Evolutionary conservation across 64 coral and sea anemone genomes (phyloP).

Genomic region (Actinia tenebrosa): DNA sequence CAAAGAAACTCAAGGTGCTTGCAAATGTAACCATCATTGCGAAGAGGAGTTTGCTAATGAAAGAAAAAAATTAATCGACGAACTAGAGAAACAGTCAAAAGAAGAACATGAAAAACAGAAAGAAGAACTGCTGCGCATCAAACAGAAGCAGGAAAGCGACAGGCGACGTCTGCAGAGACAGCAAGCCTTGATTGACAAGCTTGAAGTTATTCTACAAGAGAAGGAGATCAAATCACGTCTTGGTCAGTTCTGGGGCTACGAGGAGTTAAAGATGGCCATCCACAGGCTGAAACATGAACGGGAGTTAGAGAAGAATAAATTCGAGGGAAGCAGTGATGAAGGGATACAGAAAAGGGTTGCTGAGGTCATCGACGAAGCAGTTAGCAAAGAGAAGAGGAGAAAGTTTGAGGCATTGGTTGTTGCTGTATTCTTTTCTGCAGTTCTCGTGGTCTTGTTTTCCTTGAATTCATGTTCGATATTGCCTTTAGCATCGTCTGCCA

Average conservation of each 20-base stretch:
- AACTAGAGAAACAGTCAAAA: constrained; percentile 6
- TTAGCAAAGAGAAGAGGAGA: constrained; percentile 1
- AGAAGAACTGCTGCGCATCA: background rate
- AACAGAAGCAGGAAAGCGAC: constrained; percentile 23
- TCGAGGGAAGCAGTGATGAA: background rate
- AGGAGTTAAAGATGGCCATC: constrained; percentile 57
- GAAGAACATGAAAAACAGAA: constrained; percentile 17
- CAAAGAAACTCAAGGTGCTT: background rate
- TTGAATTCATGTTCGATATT: constrained; percentile 22
- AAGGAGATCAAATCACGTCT: constrained; percentile 31
- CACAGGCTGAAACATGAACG: constrained; percentile 48
- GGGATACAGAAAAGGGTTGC: background rate
- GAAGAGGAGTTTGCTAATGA: background rate
- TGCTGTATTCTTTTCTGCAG: background rate
- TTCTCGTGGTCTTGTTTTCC: constrained; percentile 21
- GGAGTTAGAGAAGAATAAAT: constrained; percentile 22
- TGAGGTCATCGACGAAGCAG: constrained; percentile 6
- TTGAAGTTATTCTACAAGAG: constrained; percentile 32
- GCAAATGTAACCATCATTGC: background rate
- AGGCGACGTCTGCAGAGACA: constrained; percentile 23
- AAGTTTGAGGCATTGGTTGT: constrained; percentile 26
- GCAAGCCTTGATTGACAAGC: constrained; percentile 35
- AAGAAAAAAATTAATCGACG: background rate
- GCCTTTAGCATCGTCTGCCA: background rate
- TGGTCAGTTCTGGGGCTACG: constrained; percentile 43